These are phyloP conservation scores for Esperia sulphurella DNA, from an alignment of 2,888 invertebrate genomes.

Conservation along the genomic window DNA sequence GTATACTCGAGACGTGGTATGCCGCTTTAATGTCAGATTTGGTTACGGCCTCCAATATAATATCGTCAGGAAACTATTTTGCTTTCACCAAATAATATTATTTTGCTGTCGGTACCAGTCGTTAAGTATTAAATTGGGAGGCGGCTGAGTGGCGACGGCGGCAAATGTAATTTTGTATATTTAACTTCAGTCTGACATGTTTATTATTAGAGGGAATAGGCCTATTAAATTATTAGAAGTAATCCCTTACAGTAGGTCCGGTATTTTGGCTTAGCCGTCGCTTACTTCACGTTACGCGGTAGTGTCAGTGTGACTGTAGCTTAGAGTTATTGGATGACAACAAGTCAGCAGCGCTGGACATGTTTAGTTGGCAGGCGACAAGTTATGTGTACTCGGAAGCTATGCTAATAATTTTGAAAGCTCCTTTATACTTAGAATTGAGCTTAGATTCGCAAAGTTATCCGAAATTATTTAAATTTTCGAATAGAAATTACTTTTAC, in stretches of 20 bases:
- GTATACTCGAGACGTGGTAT: conserved; percentile 54
- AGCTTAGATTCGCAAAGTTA: too few species aligned
- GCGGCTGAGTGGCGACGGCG: conserved; percentile 7
- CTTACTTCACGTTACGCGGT: conserved; percentile 27
- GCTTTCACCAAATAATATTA: conserved; percentile 2
- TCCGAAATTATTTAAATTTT: too few species aligned
- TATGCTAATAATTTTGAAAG: not conserved
- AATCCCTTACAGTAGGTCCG: conserved; percentile 61
- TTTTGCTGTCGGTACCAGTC: conserved; percentile 9
- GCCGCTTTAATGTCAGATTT: conserved; percentile 70
- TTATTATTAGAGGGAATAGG: conserved; percentile 72
- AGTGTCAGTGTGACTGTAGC: conserved; percentile 30
- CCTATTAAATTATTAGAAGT: conserved; percentile 74
- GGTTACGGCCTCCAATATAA: conserved; percentile 61
- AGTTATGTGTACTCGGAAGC: conserved; percentile 21
- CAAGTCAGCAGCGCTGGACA: conserved; percentile 49
- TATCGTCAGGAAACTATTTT: conserved; percentile 37
- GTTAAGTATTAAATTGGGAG: conserved; percentile 26
- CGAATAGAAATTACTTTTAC: too few species aligned
- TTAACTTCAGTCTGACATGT: conserved; percentile 71
- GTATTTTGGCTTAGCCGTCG: conserved; percentile 62
- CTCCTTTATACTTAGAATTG: not conserved
- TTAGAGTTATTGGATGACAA: conserved; percentile 51
- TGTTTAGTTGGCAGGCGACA: conserved; percentile 47
- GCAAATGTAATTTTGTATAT: conserved; percentile 44